Evolutionary conservation across 2,797 vertebrate genomes (phyloP).

Genomic region (Artibeus jamaicensis): DNA sequence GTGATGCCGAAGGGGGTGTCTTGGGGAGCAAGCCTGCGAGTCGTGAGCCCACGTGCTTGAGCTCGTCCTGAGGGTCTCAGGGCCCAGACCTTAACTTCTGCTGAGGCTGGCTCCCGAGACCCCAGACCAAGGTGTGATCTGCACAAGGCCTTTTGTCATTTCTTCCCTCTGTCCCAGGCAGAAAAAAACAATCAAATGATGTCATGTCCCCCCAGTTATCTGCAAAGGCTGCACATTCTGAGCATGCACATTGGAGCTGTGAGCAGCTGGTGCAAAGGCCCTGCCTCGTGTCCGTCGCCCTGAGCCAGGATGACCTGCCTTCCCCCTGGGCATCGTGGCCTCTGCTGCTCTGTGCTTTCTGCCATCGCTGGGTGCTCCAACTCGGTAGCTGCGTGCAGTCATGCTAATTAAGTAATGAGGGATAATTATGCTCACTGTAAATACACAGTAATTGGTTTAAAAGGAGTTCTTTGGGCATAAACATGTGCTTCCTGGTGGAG

Average conservation of each 20-base stretch:
- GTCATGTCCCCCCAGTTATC: neutral
- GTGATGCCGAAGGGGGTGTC: neutral
- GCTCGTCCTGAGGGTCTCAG: neutral
- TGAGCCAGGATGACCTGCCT: slow-evolving; percentile 61
- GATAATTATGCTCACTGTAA: slow-evolving; percentile 83
- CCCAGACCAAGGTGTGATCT: neutral
- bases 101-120: neutral
- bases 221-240: neutral
- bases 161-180: neutral
- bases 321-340: slow-evolving; percentile 66
- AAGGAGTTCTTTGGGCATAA: slow-evolving; percentile 75
- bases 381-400: slow-evolving; percentile 82
- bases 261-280: neutral
- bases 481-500: slow-evolving; percentile 51
- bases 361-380: slow-evolving; percentile 78
- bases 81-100: neutral
- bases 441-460: slow-evolving; percentile 80
- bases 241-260: neutral
- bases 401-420: slow-evolving; percentile 85
- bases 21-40: neutral
- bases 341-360: slow-evolving; percentile 77
- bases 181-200: neutral
- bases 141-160: neutral
- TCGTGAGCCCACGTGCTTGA: neutral
- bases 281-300: neutral